Evolutionary conservation across 2,797 vertebrate species (phyloP).

Genomic region (Nannoperca obscura): DNA sequence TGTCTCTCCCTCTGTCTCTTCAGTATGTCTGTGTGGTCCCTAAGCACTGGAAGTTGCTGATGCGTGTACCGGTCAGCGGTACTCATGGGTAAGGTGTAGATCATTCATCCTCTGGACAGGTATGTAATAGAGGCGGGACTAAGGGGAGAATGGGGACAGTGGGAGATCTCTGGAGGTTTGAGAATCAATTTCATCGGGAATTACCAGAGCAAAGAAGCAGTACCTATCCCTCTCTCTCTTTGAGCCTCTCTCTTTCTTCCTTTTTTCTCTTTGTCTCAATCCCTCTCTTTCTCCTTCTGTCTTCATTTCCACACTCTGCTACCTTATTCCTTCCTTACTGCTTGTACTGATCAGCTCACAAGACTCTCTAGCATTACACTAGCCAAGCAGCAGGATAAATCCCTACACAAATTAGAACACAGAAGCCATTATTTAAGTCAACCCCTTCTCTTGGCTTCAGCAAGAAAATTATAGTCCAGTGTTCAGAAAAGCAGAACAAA

Average conservation of each 20-base stretch:
- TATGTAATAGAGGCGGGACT: conserved; percentile 75
- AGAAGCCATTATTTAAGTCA: conserved; percentile 73
- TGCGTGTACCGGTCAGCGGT: conserved; percentile 71
- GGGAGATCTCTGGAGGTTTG: conserved; percentile 76
- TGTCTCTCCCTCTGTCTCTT: conserved; percentile 38
- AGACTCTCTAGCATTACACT: conserved; percentile 50
- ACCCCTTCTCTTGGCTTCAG: conserved; percentile 53
- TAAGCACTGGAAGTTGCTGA: conserved; percentile 59
- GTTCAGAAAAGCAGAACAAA: conserved; percentile 71
- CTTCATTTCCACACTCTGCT: conserved; percentile 57
- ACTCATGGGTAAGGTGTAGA: conserved; percentile 76
- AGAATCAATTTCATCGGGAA: conserved; percentile 81
- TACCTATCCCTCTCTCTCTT: conserved; percentile 51
- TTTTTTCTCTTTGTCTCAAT: conserved; percentile 25
- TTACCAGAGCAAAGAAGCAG: conserved; percentile 70
- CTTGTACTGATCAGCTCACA: conserved; percentile 61
- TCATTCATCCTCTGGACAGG: conserved; percentile 80
- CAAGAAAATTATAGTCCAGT: conserved; percentile 60
- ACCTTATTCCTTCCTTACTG: conserved; percentile 47
- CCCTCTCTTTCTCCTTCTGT: conserved; percentile 31
- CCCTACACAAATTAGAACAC: conserved; percentile 77
- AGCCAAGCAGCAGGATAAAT: conserved; percentile 69
- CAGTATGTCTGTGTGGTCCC: conserved; percentile 51
- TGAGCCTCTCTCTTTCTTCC: conserved; percentile 32
- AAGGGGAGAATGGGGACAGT: conserved; percentile 65